Evolutionary conservation across 2,888 invertebrate genomes (phyloP).

Genomic region (Epinotia bilunana): DNA sequence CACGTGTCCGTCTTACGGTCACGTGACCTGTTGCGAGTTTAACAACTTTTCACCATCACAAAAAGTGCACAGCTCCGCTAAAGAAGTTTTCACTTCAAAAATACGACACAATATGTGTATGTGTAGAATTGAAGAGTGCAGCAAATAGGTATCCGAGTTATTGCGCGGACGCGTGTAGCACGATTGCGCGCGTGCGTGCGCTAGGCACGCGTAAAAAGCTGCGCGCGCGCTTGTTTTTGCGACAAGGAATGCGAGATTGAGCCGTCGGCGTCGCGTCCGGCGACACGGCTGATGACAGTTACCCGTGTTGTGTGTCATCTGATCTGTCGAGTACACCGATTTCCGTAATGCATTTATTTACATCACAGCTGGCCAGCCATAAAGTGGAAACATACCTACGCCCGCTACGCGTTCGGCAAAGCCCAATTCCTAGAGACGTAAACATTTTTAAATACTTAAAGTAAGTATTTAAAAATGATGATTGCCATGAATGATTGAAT

Average conservation of each 20-base stretch:
- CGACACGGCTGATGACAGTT: constrained; percentile 25
- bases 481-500: too few relatives aligned
- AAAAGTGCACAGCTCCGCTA: too few relatives aligned
- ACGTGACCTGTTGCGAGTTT: too few relatives aligned
- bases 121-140: background rate
- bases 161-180: background rate
- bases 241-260: constrained; percentile 35
- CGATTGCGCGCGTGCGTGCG: constrained; percentile 9
- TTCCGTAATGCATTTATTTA: background rate
- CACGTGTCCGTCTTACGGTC: too few relatives aligned
- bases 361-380: too few relatives aligned
- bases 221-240: constrained; percentile 26
- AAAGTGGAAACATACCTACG: too few relatives aligned
- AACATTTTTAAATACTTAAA: too few relatives aligned
- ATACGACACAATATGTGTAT: background rate
- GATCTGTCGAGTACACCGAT: background rate
- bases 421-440: too few relatives aligned
- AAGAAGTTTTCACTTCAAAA: too few relatives aligned
- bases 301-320: constrained; percentile 14
- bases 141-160: constrained; percentile 9
- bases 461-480: too few relatives aligned
- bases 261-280: constrained; percentile 21
- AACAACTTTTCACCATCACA: too few relatives aligned
- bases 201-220: constrained; percentile 20
- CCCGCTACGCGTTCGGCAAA: too few relatives aligned